Evolutionary conservation across 1,140 invertebrate genomes (phyloP).

Genomic region (Drosophila fuyamai): DNA sequence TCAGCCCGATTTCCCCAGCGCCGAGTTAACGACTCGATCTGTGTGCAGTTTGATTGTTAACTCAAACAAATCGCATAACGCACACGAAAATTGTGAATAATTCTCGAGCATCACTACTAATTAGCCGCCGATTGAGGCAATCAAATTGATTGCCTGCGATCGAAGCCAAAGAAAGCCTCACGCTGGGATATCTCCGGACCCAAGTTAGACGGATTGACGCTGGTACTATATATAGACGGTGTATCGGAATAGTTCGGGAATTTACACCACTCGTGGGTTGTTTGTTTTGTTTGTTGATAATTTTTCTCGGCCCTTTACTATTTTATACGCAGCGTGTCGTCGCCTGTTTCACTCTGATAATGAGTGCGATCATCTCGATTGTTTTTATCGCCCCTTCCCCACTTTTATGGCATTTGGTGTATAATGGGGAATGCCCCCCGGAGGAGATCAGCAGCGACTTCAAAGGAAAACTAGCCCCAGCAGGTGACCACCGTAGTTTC

Average conservation of each 20-base stretch:
- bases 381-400: slow-evolving; percentile 39
- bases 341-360: slow-evolving; percentile 64
- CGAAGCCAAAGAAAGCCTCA: slow-evolving; percentile 33
- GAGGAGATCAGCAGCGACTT: slow-evolving; percentile 54
- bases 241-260: slow-evolving; percentile 49
- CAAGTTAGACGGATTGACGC: slow-evolving; percentile 69
- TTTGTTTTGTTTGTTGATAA: slow-evolving; percentile 71
- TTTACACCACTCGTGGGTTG: slow-evolving; percentile 26
- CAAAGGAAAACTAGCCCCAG: slow-evolving; percentile 66
- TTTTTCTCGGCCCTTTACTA: slow-evolving; percentile 73
- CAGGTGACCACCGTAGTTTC: slow-evolving; percentile 57
- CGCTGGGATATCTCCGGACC: slow-evolving; percentile 50
- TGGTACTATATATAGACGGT: slow-evolving; percentile 65
- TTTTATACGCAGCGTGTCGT: slow-evolving; percentile 67
- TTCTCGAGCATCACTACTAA: slow-evolving; percentile 65
- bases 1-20: neutral
- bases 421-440: slow-evolving; percentile 61
- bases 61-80: slow-evolving; percentile 53
- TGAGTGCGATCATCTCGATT: slow-evolving; percentile 66
- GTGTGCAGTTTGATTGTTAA: slow-evolving; percentile 45
- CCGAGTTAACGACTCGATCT: slow-evolving; percentile 20
- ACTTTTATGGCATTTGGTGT: slow-evolving; percentile 29
- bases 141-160: slow-evolving; percentile 73
- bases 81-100: slow-evolving; percentile 54
- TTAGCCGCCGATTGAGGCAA: slow-evolving; percentile 80